phyloP scores from a whole-genome alignment of 2,888 invertebrate species.

The Flexamia atlantica region DNA sequence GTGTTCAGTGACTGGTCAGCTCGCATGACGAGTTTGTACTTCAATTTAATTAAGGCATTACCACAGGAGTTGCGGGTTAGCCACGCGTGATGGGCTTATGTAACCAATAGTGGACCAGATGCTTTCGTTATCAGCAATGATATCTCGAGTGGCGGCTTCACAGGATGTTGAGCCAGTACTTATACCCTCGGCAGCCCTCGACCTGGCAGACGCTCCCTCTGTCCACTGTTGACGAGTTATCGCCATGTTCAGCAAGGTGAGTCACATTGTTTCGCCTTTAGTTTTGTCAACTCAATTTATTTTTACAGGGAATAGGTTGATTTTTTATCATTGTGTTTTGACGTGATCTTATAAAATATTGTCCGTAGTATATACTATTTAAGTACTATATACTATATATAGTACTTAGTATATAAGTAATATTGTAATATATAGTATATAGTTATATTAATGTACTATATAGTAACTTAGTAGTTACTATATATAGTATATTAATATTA shows the following conservation, averaged over 20 bases:
- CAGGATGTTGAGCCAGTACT: constrained; percentile 19
- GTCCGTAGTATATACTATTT: too few species aligned
- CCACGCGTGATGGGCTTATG: constrained; percentile 7
- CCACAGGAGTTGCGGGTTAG: not conserved
- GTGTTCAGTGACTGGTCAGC: too few species aligned
- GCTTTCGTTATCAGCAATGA: constrained; percentile 14
- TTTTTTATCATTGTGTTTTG: too few species aligned
- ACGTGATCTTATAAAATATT: too few species aligned
- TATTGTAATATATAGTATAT: too few species aligned
- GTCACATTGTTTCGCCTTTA: not conserved
- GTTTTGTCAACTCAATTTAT: too few species aligned
- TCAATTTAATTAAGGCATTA: not conserved
- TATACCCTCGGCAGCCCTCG: not conserved
- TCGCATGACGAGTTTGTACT: not conserved
- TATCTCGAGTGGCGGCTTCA: not conserved
- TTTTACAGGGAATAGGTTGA: too few species aligned
- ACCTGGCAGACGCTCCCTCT: not conserved
- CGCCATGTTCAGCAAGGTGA: constrained; percentile 18
- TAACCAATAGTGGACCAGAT: constrained; percentile 21
- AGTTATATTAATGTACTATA: too few species aligned
- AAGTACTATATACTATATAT: too few species aligned
- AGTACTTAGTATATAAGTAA: too few species aligned
- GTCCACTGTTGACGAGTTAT: not conserved
- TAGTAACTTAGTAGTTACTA: too few species aligned
- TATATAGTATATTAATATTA: too few species aligned